Conservation (phyloP, 1,140 invertebrate genomes). For the Aphelinus certus region DNA sequence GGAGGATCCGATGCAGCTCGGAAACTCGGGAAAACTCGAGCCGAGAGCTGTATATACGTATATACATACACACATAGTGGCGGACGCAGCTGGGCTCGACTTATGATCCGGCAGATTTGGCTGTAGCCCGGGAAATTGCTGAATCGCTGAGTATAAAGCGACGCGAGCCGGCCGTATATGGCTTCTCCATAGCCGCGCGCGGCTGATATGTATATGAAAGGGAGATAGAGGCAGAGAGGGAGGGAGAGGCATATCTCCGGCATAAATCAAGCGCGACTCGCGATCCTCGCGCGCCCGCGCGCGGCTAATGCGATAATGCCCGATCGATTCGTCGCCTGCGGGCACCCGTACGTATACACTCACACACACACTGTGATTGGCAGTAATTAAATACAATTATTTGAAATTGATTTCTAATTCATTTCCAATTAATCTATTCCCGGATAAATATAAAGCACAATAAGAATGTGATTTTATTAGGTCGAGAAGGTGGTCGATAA, state of each 20-base stretch:
- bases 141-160: slow-evolving; percentile 6
- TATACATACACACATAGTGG: too few species aligned
- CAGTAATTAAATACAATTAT: too few species aligned
- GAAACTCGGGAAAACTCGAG: too few species aligned
- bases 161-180: slow-evolving; percentile 21
- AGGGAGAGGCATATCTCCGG: slow-evolving; percentile 42
- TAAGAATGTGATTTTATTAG: too few species aligned
- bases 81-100: too few species aligned
- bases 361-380: too few species aligned
- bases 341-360: slow-evolving; percentile 20
- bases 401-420: too few species aligned
- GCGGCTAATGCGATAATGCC: slow-evolving; percentile 46
- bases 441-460: too few species aligned
- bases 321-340: slow-evolving; percentile 43
- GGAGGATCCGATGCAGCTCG: too few species aligned
- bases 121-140: slow-evolving; percentile 18
- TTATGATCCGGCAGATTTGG: slow-evolving; percentile 19
- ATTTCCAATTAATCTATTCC: too few species aligned
- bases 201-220: neutral
- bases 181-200: slow-evolving; percentile 4
- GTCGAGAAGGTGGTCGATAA: too few species aligned
- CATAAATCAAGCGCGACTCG: slow-evolving; percentile 45
- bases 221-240: slow-evolving; percentile 2
- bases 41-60: too few species aligned
- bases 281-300: slow-evolving; percentile 1